Base-by-base conservation (phyloP, 2,797 vertebrate genomes). In the Microcaecilia unicolor region DNA sequence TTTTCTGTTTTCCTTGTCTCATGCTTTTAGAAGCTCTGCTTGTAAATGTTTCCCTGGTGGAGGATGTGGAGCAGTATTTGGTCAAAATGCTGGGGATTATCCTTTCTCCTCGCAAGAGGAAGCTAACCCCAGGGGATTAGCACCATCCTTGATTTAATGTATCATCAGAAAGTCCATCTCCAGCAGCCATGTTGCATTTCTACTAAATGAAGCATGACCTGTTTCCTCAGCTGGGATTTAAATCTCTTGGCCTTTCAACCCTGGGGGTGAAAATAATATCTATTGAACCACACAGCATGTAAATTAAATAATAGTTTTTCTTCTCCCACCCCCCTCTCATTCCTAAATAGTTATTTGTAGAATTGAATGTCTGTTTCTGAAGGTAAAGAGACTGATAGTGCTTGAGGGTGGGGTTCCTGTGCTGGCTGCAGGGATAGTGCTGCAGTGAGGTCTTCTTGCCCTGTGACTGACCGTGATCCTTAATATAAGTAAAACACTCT, bases 81-180 rank as follows among this genome's bases (percentile, higher is more conserved):
- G 21, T 51, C 31, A 48, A 57, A 59, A 28, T 40, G 35, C 24
- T 44, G 28, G 2, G 51, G 10, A 25, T 25, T 6, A 38, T 21
- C 37, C 42, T 53, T 55, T 37, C 18, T 44, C 38, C 22, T 43
- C 26, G 51, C 58, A 42, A 40, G 37, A 55, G 44, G 51, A 37
- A 45, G 38, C 9, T 21, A 37, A 56, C 50, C 48, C 41, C 36
- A 30, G 23, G 44, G 64, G 44, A 68, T 70, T 54, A 58, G 55
- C 58, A 61, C 67, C 74, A 78, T 59, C 61, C 54, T 77, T 76
- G 74, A 78, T 80, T 80, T 79, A 81, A 69, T 56, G 51, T 74
- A 64, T 70, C 68, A 65, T 74, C 73, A 76, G 45, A 63, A 67
- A 44, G 54, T 60, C 55, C 56, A 70, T 40, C 54, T 46, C 45